phyloP scores from a whole-genome alignment of 2,797 vertebrate species.

The Acomys russatus region DNA sequence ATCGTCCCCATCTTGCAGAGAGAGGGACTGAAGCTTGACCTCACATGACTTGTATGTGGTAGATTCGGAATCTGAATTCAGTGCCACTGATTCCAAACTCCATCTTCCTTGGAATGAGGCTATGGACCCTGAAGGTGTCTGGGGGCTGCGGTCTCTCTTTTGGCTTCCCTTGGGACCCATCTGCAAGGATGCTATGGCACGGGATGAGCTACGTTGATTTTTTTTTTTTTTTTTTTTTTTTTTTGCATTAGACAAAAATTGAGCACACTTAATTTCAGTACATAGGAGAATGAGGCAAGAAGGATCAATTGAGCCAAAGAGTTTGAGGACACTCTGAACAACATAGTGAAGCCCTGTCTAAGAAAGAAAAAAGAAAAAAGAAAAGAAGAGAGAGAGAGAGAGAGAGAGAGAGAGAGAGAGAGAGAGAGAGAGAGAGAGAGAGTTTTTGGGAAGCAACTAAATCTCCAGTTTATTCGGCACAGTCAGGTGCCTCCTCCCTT shows the following conservation, averaged over 20 bases:
- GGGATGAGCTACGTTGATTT: no score
- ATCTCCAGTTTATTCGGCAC: neutral
- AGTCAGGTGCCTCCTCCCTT: neutral
- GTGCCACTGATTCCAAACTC: neutral
- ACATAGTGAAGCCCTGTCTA: neutral
- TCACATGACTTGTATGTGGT: neutral
- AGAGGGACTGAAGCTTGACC: neutral
- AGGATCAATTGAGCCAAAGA: neutral
- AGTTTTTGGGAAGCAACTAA: neutral
- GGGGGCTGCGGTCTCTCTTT: neutral
- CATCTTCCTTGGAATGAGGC: neutral
- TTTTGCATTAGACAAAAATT: neutral
- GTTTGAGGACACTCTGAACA: neutral
- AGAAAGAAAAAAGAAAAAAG: neutral
- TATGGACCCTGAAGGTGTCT: neutral
- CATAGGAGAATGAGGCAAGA: neutral
- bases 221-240: neutral
- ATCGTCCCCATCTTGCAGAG: neutral
- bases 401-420: neutral
- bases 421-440: no score
- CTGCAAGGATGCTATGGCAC: neutral
- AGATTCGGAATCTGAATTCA: neutral
- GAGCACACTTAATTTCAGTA: neutral
- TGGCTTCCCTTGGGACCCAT: neutral
- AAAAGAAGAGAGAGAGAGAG: neutral